A percentile compares a stretch with the other conserved stretches of the same genome.
phyloP scores from a whole-genome alignment of 2,888 invertebrate species.

The Heliconius aoede region DNA sequence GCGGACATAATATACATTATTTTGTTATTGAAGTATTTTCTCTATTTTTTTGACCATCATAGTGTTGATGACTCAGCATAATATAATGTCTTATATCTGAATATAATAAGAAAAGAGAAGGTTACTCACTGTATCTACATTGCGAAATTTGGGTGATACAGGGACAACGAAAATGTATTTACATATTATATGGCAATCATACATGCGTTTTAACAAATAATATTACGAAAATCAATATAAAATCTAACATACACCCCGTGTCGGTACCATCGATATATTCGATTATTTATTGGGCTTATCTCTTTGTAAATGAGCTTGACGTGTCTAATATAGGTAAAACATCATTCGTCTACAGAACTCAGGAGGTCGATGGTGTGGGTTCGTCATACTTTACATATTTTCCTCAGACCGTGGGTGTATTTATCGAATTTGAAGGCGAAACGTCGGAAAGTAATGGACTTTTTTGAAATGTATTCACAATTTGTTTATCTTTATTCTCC shows the following conservation, averaged over 20 bases:
- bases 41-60: too few species aligned
- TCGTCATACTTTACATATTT: constrained; percentile 30
- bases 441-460: constrained; percentile 11
- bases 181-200: background rate
- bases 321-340: constrained; percentile 27
- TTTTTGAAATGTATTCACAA: constrained; percentile 33
- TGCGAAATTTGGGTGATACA: background rate
- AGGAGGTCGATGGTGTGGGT: constrained; percentile 34
- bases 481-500: constrained; percentile 40
- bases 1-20: background rate
- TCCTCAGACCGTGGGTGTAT: constrained; percentile 28
- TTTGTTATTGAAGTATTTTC: background rate
- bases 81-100: too few species aligned
- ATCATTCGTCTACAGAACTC: constrained; percentile 29
- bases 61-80: too few species aligned
- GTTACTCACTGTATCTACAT: background rate
- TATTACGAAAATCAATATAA: constrained; percentile 23
- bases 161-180: background rate
- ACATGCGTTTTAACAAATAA: background rate
- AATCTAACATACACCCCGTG: constrained; percentile 19
- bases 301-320: constrained; percentile 32
- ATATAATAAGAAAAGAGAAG: background rate
- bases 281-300: constrained; percentile 34
- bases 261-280: constrained; percentile 9
- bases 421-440: constrained; percentile 31